A percentile compares a stretch with the other conserved stretches of the same genome.
Conservation (phyloP, 2,113 vertebrate genomes). For the Choloepus hoffmanni region DNA sequence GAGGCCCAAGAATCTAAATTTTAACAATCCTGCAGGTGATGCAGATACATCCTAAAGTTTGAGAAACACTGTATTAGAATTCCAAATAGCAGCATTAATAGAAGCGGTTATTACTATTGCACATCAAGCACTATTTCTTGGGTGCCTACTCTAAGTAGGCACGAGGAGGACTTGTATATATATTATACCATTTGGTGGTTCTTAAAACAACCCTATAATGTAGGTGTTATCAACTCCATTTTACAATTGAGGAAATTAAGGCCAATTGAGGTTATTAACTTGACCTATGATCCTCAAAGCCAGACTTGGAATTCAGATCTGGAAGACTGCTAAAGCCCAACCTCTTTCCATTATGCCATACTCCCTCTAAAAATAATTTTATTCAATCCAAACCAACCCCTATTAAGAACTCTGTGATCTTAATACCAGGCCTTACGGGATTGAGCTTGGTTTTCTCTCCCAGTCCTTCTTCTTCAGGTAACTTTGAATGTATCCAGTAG, state of each 20-base stretch:
- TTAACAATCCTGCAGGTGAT: not conserved
- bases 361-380: not conserved
- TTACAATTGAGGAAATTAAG: conserved; percentile 32
- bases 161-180: not conserved
- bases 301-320: conserved; percentile 5
- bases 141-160: not conserved
- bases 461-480: conserved; percentile 90
- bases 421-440: conserved; percentile 90
- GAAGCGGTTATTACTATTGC: conserved; percentile 1
- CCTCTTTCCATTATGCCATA: not conserved
- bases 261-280: conserved; percentile 30
- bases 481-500: conserved; percentile 97
- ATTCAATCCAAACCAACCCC: not conserved
- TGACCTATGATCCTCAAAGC: not conserved
- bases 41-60: not conserved
- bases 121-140: not conserved
- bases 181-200: not conserved
- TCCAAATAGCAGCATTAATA: conserved; percentile 8
- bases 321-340: not conserved
- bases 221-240: not conserved
- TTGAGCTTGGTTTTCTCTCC: conserved; percentile 94
- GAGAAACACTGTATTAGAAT: not conserved
- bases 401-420: not conserved
- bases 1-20: not conserved
- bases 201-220: not conserved